Base-by-base conservation (phyloP, 2,113 vertebrate species). In the Misgurnus mizolepis region DNA sequence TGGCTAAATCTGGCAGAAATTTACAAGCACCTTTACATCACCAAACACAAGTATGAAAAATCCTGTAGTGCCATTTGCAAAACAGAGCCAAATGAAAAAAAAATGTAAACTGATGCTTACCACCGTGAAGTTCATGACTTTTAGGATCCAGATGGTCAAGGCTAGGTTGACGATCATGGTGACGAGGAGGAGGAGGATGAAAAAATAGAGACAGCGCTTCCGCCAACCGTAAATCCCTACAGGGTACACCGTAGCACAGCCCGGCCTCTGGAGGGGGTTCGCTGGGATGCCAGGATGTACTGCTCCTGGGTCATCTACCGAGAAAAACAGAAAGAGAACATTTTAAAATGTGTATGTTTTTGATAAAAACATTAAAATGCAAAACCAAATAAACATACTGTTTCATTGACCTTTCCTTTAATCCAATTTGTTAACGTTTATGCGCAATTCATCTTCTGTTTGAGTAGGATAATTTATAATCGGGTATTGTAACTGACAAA, bases 81-180 rank as follows among this genome's bases (percentile, higher is more conserved):
- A 11, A 45, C 49, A 11, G 18, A 5, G 15, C 17, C 1, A 41
- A 15, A n/a, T 3, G 5, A 17, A 55, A 27, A 17, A 40, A 7
- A 49, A 49, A 0, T 8, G 14, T 6, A 69, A 9, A 27, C 3
- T 0, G 0, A 6, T 47, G 93, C 98, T 97, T 94, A 99, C 98
- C 95, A 97, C 95, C 74, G 96, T 98, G 93, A 99, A 99, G 94
- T 98, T 98, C 98, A 99, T 99, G 90, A 99, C 98, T 89, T 99
- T 99, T 91, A 99, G 95, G 88, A 99, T 99, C 98, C 98, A 99
- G 93, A 99, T 95, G 88, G 98, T 99, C 89, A 99, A 95, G 69
- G 98, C 98, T 92, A 99, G 94, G 92, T 99, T 99, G 93, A 99
- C 96, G 86, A 99, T 99, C 97, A 98, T 98, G 87, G 97, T 98